Percentiles rank a stretch among this genome's conserved stretches.
Evolutionary conservation across 2,888 invertebrate genomes (phyloP).

Genomic region (Troides oblongomaculatus): DNA sequence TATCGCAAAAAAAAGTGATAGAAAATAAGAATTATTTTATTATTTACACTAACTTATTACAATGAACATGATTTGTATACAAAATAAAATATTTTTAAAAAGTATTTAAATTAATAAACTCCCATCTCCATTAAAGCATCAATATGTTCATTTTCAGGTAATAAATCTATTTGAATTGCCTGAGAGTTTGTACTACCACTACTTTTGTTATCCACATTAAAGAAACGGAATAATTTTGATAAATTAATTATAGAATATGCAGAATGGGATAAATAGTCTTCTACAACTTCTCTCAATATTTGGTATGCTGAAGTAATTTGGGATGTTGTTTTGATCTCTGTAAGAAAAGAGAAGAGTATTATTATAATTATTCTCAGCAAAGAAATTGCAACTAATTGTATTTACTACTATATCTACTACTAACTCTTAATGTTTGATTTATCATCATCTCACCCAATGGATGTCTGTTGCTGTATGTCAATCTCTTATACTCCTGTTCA

Average conservation of each 20-base stretch:
- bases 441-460: too few species aligned
- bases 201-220: slow-evolving; percentile 57
- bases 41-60: slow-evolving; percentile 16
- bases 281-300: slow-evolving; percentile 83
- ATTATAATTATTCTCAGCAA: background rate
- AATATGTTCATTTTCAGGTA: slow-evolving; percentile 72
- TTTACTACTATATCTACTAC: too few species aligned
- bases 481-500: too few species aligned
- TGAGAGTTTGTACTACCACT: slow-evolving; percentile 53
- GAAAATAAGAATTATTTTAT: background rate
- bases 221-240: slow-evolving; percentile 77
- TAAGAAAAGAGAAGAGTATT: slow-evolving; percentile 43
- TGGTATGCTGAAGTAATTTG: slow-evolving; percentile 80
- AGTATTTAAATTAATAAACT: slow-evolving; percentile 45
- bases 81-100: slow-evolving; percentile 10
- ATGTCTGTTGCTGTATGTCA: too few species aligned
- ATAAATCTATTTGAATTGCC: slow-evolving; percentile 64
- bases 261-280: slow-evolving; percentile 83
- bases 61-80: slow-evolving; percentile 12
- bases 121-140: slow-evolving; percentile 73
- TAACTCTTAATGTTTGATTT: too few species aligned
- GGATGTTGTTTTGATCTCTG: slow-evolving; percentile 75
- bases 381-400: too few species aligned
- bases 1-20: background rate
- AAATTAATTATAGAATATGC: slow-evolving; percentile 85